Evolutionary conservation across 2,888 invertebrate species (phyloP), one percentile per base, ranked within the genome.

Genomic region (Steinernema carpocapsae): DNA sequence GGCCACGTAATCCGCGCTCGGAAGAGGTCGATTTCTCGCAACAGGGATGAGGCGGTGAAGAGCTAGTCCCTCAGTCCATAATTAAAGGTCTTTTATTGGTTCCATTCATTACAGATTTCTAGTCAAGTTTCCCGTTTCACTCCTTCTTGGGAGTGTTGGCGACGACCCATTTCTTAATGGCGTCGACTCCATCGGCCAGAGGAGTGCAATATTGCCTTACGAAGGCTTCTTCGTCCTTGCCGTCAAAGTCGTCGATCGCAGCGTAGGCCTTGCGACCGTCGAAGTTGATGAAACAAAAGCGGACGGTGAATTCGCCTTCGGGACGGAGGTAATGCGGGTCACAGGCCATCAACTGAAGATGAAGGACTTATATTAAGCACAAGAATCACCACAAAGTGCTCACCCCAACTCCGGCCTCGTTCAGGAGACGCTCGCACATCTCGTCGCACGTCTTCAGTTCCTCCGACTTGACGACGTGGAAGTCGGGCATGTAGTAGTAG

Each of bases 401-500:
- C 76, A 88, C 88, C 3, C 87, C 87, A 0, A 88, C 86, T n/a
- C 81, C 80, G n/a, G 82, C 80, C 73, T 88, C 88, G 0, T 81
- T 78, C 24, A 88, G 81, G 70, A 88, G 79, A 6, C 79, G 76
- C 10, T 80, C 73, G 76, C 88, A 88, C 87, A 88, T 85, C 46
- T 87, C 79, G 42, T 85, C 80, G 64, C 88, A 84, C 0, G 84
- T 86, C 17, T 72, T 74, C 45, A 88, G 79, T 0, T 86, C 86
- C 32, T 84, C 22, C 3, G 75, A 77, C 51, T 75, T 71, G 12
- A 87, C 71, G 3, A 86, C 73, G 48, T 84, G 85, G 77, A 88
- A 88, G 74, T 88, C 87, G 0, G 88, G 88, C 74, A 88, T 87
- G 37, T 88, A 84, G 78, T 88, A 88, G 80, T 85, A 88, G 17